Percentiles rank a stretch among this genome's conserved stretches.
Evolutionary conservation across 2,797 vertebrate species (phyloP).

Genomic region (Pipistrellus pipistrellus): DNA sequence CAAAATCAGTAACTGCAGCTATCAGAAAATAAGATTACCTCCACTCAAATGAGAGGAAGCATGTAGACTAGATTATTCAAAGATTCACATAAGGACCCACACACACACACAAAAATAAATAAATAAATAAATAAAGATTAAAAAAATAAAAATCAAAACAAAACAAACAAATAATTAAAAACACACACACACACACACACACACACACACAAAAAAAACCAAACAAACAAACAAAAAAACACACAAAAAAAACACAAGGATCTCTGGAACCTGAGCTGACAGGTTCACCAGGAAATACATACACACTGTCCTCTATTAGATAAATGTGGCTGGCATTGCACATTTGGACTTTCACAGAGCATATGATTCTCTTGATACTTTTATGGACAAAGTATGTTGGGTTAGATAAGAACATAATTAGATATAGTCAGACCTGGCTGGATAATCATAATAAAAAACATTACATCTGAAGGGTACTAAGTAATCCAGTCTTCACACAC

Average conservation of each 20-base stretch:
- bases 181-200: no score
- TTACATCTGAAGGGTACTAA: background rate
- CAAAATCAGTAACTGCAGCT: slow-evolving; percentile 35
- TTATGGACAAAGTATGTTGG: slow-evolving; percentile 48
- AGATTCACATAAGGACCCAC: background rate
- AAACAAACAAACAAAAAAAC: background rate
- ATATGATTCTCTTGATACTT: background rate
- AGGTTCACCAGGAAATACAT: background rate
- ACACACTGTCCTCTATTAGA: background rate
- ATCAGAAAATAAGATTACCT: background rate
- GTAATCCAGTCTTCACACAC: background rate
- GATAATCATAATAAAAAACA: slow-evolving; percentile 29
- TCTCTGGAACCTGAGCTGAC: background rate
- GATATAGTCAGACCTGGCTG: slow-evolving; percentile 22
- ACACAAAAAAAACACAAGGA: background rate
- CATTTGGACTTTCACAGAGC: slow-evolving; percentile 10
- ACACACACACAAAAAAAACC: background rate
- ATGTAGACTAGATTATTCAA: background rate
- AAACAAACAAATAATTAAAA: no score
- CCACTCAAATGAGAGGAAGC: background rate
- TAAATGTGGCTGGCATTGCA: background rate
- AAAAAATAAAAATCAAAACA: background rate
- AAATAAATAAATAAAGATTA: no score
- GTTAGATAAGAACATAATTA: slow-evolving; percentile 68
- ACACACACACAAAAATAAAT: background rate